Percentiles rank a stretch among this genome's conserved stretches.
Evolutionary conservation across 2,797 vertebrate species (phyloP).

Genomic region (Lacerta agilis): DNA sequence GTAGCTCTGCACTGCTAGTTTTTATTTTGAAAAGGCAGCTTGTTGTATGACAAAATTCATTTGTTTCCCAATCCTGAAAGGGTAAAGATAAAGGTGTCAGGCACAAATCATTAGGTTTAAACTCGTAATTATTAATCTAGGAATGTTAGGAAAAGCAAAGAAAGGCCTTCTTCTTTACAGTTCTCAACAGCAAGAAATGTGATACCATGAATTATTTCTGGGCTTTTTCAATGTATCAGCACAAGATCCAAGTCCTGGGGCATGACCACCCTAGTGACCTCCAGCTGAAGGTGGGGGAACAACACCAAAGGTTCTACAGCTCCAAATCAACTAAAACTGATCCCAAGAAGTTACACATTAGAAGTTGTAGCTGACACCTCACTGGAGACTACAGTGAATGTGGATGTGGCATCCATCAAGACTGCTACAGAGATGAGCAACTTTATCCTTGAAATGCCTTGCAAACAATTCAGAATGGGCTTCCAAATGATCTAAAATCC

Average conservation of each 20-base stretch:
- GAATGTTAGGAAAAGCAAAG: background rate
- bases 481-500: too few relatives aligned
- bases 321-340: background rate
- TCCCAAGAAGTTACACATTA: too few relatives aligned
- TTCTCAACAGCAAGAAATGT: background rate
- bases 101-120: background rate
- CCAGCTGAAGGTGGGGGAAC: too few relatives aligned
- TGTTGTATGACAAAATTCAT: conserved; percentile 53
- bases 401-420: too few relatives aligned
- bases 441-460: too few relatives aligned
- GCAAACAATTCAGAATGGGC: too few relatives aligned
- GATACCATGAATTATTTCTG: background rate
- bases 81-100: conserved; percentile 45
- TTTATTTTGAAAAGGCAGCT: conserved; percentile 10
- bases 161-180: background rate
- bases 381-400: too few relatives aligned
- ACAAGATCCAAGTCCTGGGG: background rate
- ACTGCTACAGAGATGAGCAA: too few relatives aligned
- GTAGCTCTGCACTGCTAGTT: background rate
- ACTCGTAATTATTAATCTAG: background rate
- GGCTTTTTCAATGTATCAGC: background rate
- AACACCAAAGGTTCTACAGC: too few relatives aligned
- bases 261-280: background rate
- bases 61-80: conserved; percentile 73
- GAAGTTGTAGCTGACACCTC: too few relatives aligned